Conservation (phyloP, 2,113 vertebrate species). For the Zapornia atra region DNA sequence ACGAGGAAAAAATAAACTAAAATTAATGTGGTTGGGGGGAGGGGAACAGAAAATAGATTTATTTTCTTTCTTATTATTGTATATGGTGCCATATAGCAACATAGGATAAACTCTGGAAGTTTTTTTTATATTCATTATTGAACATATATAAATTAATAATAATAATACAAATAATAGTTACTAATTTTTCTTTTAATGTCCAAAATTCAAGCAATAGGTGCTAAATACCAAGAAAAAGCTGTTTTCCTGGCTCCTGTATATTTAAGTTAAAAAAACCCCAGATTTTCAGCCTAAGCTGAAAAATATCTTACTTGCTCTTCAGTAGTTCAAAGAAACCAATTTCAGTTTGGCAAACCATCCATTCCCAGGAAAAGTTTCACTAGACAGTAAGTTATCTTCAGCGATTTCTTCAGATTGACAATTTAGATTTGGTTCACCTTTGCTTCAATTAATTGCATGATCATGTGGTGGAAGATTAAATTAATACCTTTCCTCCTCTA, state of each 20-base stretch:
- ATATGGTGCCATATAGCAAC: neutral
- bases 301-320: neutral
- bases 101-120: neutral
- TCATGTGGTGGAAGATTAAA: conserved; percentile 6
- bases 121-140: neutral
- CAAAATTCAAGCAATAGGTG: neutral
- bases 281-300: neutral
- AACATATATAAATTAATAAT: neutral
- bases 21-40: neutral
- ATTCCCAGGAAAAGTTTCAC: conserved; percentile 10
- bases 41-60: neutral
- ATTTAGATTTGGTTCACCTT: neutral
- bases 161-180: neutral
- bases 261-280: neutral
- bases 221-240: neutral
- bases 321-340: neutral
- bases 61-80: too few species aligned
- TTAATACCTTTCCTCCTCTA: neutral
- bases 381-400: neutral
- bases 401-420: neutral
- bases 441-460: neutral
- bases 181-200: neutral
- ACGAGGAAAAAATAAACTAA: neutral
- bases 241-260: neutral
- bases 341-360: neutral